Percentiles rank a stretch among this genome's conserved stretches.
Evolutionary conservation across 37 sponge, comb jelly and placozoan species (phyloP).

Genomic region (Hexactinellida sp.): DNA sequence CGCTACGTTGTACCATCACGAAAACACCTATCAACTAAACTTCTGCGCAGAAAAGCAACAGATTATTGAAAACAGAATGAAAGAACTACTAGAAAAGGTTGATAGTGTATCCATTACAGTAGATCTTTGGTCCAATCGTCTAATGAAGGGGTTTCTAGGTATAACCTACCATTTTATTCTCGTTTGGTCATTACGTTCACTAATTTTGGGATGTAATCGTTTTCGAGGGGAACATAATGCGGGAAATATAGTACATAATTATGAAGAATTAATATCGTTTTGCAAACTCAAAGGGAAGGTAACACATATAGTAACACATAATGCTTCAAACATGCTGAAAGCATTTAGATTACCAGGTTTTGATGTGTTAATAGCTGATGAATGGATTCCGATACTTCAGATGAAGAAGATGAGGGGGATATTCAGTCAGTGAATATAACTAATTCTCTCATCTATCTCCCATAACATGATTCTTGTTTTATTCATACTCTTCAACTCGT

Average conservation of each 20-base stretch:
- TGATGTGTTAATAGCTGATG: background rate
- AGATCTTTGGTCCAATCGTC: background rate
- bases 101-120: background rate
- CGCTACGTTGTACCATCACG: background rate
- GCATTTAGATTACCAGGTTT: conserved; percentile 9
- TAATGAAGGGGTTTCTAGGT: background rate
- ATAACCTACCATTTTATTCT: background rate
- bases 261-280: background rate
- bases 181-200: background rate
- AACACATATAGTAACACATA: background rate
- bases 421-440: no score
- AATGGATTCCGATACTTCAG: background rate
- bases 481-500: background rate
- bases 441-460: no score
- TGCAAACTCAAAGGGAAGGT: background rate
- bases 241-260: background rate
- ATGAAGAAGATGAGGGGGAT: background rate
- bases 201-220: background rate
- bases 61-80: background rate
- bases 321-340: background rate
- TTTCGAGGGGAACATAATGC: background rate
- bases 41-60: background rate
- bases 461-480: background rate
- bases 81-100: background rate
- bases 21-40: background rate